Base-by-base conservation (phyloP, 2,888 invertebrate genomes). In the Acanthosoma haemorrhoidale region DNA sequence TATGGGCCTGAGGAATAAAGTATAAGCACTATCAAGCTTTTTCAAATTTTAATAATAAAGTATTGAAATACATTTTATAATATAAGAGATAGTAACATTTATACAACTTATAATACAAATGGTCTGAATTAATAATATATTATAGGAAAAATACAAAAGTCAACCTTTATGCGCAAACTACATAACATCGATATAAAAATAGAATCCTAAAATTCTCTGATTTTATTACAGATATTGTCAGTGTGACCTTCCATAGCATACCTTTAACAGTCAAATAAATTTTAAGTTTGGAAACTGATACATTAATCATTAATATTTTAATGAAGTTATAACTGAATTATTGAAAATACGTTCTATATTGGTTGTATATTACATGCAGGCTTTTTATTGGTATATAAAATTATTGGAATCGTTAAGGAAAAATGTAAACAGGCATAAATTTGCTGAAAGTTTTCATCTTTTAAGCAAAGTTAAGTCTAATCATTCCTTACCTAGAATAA, bases 81-180 rank as follows among this genome's bases (percentile, higher is more conserved):
- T 51, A 41, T 63, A 63, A 63, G 63, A 63, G 63, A 41, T 63
- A 63, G 63, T 63, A 63, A 39, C 63, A 63, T 63, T 63, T 63
- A 38, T 63, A 72, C 72, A 70, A 66, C 70, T 70, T 63, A 66
- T 61, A 21, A 57, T 70, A 72, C 70, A 72, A 72, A 72, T 72
- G 72, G 72, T 72, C 72, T 70, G 72, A 69, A 69, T 63, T 63
- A 57, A 66, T 67, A 69, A 58, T 41, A 66, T 58, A 43, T 70
- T 68, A 68, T 72, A 72, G 72, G 72, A 72, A 72, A 72, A 72
- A 72, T 72, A 72, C 72, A 72, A 72, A 72, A 72, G 70, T 61
- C 61, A 61, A 63, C 38, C 41, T 69, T 69, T 72, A 59, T 72
- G 70, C 70, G 70, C 63, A 69, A 72, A 70, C 72, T 72, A 72